Evolutionary conservation across 2,888 invertebrate species (phyloP).

Genomic region (Argyresthia albistria): DNA sequence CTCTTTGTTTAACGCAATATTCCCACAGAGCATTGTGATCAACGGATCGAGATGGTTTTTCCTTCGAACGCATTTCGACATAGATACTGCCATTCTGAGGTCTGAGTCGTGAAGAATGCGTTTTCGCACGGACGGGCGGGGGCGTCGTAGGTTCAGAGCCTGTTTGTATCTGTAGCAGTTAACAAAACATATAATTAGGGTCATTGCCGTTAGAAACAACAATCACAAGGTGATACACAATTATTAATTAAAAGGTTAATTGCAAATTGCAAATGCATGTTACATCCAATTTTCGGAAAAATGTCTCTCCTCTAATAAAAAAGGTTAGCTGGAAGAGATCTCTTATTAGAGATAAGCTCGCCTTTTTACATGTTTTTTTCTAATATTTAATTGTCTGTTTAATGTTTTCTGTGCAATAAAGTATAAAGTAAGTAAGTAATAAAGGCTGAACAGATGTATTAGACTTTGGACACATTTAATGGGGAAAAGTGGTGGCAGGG

Average conservation of each 20-base stretch:
- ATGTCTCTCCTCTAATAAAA: too few relatives aligned
- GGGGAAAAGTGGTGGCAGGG: too few relatives aligned
- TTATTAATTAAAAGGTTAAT: not conserved
- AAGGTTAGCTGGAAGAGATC: too few relatives aligned
- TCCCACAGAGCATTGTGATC: conserved; percentile 56
- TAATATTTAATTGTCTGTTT: too few relatives aligned
- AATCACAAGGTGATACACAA: conserved; percentile 2
- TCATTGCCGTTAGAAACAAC: conserved; percentile 4
- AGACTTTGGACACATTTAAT: too few relatives aligned
- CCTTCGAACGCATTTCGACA: conserved; percentile 39
- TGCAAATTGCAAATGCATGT: too few relatives aligned
- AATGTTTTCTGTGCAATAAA: too few relatives aligned
- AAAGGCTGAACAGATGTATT: too few relatives aligned
- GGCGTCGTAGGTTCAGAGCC: not conserved
- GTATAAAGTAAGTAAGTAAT: too few relatives aligned
- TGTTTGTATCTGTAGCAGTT: not conserved
- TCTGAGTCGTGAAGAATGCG: conserved; percentile 11
- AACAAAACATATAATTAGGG: conserved; percentile 2
- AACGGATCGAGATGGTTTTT: conserved; percentile 37
- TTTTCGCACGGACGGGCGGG: conserved; percentile 14
- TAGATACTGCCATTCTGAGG: conserved; percentile 19
- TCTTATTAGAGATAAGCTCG: too few relatives aligned
- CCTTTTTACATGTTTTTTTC: too few relatives aligned
- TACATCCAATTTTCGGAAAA: too few relatives aligned
- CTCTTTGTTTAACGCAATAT: conserved; percentile 53